Base-by-base conservation (phyloP, 2,888 invertebrate species). In the Siphlonurus alternatus region DNA sequence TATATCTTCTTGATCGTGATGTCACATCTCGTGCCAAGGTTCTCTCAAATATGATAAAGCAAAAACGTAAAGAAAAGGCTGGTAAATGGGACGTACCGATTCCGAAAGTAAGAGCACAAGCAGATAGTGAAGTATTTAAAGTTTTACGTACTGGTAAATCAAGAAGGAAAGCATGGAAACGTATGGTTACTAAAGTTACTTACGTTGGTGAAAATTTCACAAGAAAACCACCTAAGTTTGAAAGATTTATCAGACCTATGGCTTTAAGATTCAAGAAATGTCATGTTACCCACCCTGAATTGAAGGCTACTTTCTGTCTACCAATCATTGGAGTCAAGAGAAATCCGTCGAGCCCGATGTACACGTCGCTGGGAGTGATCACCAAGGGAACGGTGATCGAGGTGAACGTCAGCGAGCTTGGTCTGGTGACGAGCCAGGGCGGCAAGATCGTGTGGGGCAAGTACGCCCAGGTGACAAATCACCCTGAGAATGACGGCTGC, bases 371-470 rank as follows among this genome's bases (percentile, higher is more conserved):
- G 64, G 99, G 99, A 1, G 97, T 99, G 2, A 97, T 99, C 63
- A 99, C 99, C 0, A 99, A 99, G 79, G 97, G 97, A 74, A 98
- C 97, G 1, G 87, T 98, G 0, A 88, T 98, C 65, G 97, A 98
- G 83, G 89, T 99, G 0, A 99, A 99, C 74, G 94, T 99, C 70
- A 96, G 95, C 3, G 99, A 99, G 77, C 80, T 99, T 67, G 99
- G 99, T 79, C 81, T 99, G 67, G 99, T 99, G 1, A 99, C 99
- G 1, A n/a, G 25, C 25, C 96, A 97, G 75, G 91, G 93, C 7
- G 99, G 99, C 66, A 99, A 97, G 83, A 96, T 99, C 61, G 94
- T 99, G 0, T 99, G 99, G 99, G 99, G 98, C 66, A 99, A 99
- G 81, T 99, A 95, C 75, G 99, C 99, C 0, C 99, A 98, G 78